Base-by-base conservation (phyloP, 1,140 invertebrate species). In the Pogonus chalceus region DNA sequence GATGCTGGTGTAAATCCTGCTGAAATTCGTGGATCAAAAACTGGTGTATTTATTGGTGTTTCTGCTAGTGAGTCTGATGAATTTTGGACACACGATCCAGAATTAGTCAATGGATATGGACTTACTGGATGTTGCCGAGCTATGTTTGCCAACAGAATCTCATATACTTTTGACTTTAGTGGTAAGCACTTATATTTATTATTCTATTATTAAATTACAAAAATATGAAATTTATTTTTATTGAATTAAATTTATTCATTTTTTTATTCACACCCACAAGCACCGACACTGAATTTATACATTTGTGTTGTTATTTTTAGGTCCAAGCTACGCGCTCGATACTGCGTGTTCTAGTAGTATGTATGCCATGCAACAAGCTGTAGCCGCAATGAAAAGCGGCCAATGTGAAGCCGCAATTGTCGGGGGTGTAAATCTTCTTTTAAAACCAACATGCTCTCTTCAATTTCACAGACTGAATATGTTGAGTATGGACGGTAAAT, bases 111-210 rank as follows among this genome's bases (percentile, higher is more conserved):
- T 65, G 94, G 95, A 51, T 98, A 98, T 72, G 90, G 85, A 24
- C 75, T 98, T 58, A 94, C 89, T 2, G 95, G 95, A 20, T 95
- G 92, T 70, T 86, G 85, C 50, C 77, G 90, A 35, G 88, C 92
- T 22, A 98, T 98, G 94, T 96, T 98, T 70, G 82, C 93, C 35
- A 98, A 98, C 70, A 82, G 96, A 64, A 80, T 98, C 26, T 97
- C 93, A 0, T 98, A 86, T 73, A 87, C 92, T 9, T 98, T 96
- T 73, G 92, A 98, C 64, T 90, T 96, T 55, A 85, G 72, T 60
- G 75, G 72, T 62, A 51, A 43, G 18, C 35, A 18, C 4, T 2
- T 1, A 48, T 47, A 18, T 2, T 20, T 23, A 43, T 53, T 16
- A 21, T 2, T 24, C 1, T 4, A 31, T 31, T 31, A 31, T 14